These are phyloP conservation scores for Etia nguti DNA, from an alignment of 2,113 vertebrate species.

Conservation along the genomic window DNA sequence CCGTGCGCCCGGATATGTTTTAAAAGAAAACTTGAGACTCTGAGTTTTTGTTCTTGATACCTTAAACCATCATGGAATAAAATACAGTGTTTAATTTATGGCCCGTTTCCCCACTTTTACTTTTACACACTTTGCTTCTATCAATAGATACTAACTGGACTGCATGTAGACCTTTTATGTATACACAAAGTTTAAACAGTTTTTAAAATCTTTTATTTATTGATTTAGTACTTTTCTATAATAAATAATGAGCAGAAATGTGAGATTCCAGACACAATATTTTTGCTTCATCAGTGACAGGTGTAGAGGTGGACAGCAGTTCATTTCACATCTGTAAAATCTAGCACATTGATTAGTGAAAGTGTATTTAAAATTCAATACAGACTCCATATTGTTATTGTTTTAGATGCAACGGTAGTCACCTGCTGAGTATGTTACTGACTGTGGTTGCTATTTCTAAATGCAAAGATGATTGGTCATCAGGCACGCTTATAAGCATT, in stretches of 20 bases:
- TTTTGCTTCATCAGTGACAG: background rate
- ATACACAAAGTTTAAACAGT: background rate
- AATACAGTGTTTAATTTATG: background rate
- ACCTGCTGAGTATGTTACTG: background rate
- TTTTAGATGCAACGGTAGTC: background rate
- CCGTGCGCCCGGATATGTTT: background rate
- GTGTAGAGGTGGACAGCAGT: background rate
- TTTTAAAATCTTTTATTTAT: background rate
- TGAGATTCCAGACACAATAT: background rate
- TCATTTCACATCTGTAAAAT: background rate
- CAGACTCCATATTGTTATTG: background rate
- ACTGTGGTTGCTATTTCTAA: background rate
- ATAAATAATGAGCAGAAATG: background rate
- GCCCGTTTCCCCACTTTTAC: background rate
- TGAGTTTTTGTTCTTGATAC: background rate
- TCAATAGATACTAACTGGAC: background rate
- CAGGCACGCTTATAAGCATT: background rate
- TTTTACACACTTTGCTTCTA: background rate
- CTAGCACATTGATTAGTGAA: background rate
- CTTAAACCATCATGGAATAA: background rate
- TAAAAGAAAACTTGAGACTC: background rate
- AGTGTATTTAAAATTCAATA: background rate
- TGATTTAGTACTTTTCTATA: background rate
- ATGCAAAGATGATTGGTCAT: background rate
- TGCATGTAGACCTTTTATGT: background rate